These are phyloP conservation scores for Melopsittacus undulatus DNA, from an alignment of 2,797 vertebrate genomes.

Conservation along the genomic window DNA sequence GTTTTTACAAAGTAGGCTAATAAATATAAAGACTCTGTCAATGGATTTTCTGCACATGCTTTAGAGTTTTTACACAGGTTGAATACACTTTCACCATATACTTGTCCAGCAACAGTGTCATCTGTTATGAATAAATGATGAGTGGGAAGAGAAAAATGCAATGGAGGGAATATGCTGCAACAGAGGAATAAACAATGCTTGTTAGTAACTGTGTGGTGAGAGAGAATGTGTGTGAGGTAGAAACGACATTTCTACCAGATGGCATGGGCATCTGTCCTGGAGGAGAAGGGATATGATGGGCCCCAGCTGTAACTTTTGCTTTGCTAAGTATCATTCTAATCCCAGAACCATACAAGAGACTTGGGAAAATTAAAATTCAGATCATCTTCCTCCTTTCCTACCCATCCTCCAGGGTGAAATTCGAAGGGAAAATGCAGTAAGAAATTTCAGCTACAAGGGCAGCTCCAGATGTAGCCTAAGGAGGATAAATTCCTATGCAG, in stretches of 20 bases:
- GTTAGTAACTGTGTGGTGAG: neutral
- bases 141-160: neutral
- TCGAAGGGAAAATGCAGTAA: neutral
- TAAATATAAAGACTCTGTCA: neutral
- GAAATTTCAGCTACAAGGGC: neutral
- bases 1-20: slow-evolving; percentile 11
- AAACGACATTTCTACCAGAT: slow-evolving; percentile 21
- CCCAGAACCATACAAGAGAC: neutral
- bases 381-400: neutral
- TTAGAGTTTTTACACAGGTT: neutral
- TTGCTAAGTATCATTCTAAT: neutral
- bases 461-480: neutral
- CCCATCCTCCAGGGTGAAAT: neutral
- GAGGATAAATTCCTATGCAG: neutral
- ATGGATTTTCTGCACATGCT: neutral
- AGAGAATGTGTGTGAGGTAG: slow-evolving; percentile 37
- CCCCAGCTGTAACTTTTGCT: neutral
- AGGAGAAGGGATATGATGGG: neutral
- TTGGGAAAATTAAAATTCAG: neutral
- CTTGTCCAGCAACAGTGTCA: neutral
- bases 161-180: neutral
- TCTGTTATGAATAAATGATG: slow-evolving; percentile 39
- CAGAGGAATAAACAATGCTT: neutral
- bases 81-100: neutral
- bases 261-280: neutral